Conservation (phyloP, 2,797 vertebrate species). For the Pangasius macronema region DNA sequence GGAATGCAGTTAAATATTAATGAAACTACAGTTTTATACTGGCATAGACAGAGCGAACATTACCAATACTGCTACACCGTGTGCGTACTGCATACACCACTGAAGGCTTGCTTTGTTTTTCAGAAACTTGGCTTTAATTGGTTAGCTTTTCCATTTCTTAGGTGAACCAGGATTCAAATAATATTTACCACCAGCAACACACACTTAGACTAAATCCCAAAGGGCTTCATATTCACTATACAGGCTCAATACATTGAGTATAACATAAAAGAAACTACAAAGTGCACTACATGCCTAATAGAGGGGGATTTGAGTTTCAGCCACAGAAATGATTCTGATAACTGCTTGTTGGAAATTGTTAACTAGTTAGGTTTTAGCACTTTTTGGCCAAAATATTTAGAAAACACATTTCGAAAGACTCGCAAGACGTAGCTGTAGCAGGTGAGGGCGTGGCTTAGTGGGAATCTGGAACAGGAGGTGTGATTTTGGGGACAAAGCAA, state of each 20-base stretch:
- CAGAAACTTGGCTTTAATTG: not conserved
- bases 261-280: not conserved
- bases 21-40: not conserved
- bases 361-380: not conserved
- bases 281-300: not conserved
- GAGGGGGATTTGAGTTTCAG: not conserved
- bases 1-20: conserved; percentile 21
- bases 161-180: not conserved
- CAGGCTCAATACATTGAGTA: not conserved
- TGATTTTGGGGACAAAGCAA: not conserved
- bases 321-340: not conserved
- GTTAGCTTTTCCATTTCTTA: not conserved
- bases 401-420: not conserved
- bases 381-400: not conserved
- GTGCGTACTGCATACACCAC: not conserved
- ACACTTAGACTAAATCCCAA: not conserved
- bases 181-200: not conserved
- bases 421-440: not conserved
- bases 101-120: not conserved
- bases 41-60: not conserved
- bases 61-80: not conserved
- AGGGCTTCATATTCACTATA: not conserved
- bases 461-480: not conserved
- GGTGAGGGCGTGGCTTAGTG: not conserved
- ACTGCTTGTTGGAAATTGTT: not conserved